Evolutionary conservation across 1,140 invertebrate species (phyloP), one percentile per base, ranked within the genome.

Genomic region (Ephestia elutella): DNA sequence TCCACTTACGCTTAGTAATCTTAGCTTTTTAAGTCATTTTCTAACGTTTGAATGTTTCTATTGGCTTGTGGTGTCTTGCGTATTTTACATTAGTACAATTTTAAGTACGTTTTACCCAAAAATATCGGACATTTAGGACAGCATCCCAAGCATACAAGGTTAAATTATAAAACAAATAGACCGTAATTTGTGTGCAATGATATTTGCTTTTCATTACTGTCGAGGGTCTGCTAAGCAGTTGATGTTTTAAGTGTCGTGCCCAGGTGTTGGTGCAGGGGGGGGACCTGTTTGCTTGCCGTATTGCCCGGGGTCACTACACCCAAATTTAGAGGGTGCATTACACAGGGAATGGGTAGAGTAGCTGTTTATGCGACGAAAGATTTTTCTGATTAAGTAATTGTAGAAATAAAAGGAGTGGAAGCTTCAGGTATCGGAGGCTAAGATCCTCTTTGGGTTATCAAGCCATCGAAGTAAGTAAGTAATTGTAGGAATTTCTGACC

Each of bases 221-320:
- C 13, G 38, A 44, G 38, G 38, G 13, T 44, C 38, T 35, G 32
- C 66, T 70, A 75, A 68, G 68, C 63, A 62, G 68, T 68, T 66
- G 63, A 68, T 65, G 70, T 68, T 50, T 49, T 53, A 66, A 72
- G 68, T 65, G 75, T 72, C 63, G 75, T 63, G 70, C 75, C 57
- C 80, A 85, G 80, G 82, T 78, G 78, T 78, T 65, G 2, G 68
- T 59, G 55, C 60, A 58, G 61, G 72, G 63, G 62, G n/a, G 18
- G 65, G 69, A 60, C 68, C 66, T 81, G 78, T 82, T 82, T 79
- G 71, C 76, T 65, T 68, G 66, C 64, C 69, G 66, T 59, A 58
- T 53, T 65, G 69, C 58, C 70, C 64, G 71, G 73, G 82, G 80
- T 85, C 82, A 82, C 70, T 81, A 74, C 65, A 78, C 73, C 66